Percentiles rank a stretch among this genome's conserved stretches.
phyloP scores from a whole-genome alignment of 2,797 vertebrate species.

The Eospalax fontanierii region DNA sequence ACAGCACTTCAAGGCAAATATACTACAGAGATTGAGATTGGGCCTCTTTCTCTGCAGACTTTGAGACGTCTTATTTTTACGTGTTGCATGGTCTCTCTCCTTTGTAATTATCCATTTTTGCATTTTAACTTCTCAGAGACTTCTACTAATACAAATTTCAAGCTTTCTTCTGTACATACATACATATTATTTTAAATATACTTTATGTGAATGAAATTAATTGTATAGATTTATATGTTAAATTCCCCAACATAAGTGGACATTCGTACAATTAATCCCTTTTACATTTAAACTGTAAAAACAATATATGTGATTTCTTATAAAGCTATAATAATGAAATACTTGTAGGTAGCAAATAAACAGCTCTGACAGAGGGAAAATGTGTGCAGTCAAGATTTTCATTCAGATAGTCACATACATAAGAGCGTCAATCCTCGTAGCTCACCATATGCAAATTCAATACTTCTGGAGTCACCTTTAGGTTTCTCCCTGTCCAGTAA shows the following conservation, averaged over 20 bases:
- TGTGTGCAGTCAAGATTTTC: neutral
- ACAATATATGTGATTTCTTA: neutral
- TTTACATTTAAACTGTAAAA: conserved; percentile 4
- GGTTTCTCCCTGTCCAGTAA: neutral
- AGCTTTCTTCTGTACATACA: neutral
- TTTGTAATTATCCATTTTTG: neutral
- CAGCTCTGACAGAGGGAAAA: neutral
- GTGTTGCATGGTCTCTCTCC: neutral
- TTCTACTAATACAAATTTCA: neutral
- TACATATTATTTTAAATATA: neutral
- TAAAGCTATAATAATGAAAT: neutral
- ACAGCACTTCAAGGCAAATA: neutral
- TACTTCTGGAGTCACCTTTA: neutral
- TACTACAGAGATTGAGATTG: neutral
- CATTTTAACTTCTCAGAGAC: neutral
- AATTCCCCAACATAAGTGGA: neutral
- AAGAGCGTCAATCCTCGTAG: neutral
- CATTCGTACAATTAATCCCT: neutral
- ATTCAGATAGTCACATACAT: neutral
- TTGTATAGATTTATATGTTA: neutral
- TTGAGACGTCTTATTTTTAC: neutral
- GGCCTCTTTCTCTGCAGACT: neutral
- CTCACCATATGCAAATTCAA: neutral
- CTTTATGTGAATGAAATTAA: neutral
- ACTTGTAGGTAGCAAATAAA: neutral